Evolutionary conservation across 23 tunicate species (phyloP).

Genomic region (Pegea sp.): DNA sequence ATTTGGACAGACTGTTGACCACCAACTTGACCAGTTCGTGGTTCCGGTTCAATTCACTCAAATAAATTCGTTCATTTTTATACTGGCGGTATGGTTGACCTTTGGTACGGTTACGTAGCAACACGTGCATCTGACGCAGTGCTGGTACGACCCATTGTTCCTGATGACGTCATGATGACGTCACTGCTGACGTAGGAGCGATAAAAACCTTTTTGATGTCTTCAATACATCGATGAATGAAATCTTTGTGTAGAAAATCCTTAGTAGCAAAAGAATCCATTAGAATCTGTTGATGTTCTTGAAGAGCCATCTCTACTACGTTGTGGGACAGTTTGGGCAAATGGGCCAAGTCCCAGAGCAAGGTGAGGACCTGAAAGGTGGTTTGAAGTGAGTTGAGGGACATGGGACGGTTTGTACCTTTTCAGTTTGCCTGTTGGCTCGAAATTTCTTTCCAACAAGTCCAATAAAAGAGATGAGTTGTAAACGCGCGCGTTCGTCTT

Average conservation of each 20-base stretch:
- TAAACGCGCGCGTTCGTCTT: conserved; percentile 35
- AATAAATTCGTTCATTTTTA: conserved; percentile 45
- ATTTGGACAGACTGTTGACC: conserved; percentile 32
- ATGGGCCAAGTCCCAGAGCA: conserved; percentile 62
- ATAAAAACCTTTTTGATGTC: conserved; percentile 43
- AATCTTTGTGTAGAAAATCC: conserved; percentile 34
- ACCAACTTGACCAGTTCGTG: conserved; percentile 45
- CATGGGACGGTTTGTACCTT: conserved; percentile 10
- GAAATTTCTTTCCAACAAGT: conserved; percentile 51
- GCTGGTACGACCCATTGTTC: conserved; percentile 80
- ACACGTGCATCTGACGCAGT: conserved; percentile 35
- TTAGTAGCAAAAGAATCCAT: conserved; percentile 18
- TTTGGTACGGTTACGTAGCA: conserved; percentile 21
- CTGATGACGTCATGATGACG: conserved; percentile 2
- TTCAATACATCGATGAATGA: conserved; percentile 42
- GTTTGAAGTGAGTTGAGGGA: neutral
- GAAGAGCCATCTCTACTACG: conserved; percentile 35
- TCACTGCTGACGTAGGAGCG: neutral
- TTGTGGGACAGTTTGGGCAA: conserved; percentile 46
- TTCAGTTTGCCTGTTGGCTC: conserved; percentile 25
- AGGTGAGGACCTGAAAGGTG: conserved; percentile 22
- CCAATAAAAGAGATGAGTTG: conserved; percentile 78
- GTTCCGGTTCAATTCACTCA: conserved; percentile 29
- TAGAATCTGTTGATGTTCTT: conserved; percentile 42
- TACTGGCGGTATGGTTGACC: conserved; percentile 8